Percentiles rank a stretch among this genome's conserved stretches.
Evolutionary conservation across 2,113 vertebrate species (phyloP).

Genomic region (Mixornis gularis): DNA sequence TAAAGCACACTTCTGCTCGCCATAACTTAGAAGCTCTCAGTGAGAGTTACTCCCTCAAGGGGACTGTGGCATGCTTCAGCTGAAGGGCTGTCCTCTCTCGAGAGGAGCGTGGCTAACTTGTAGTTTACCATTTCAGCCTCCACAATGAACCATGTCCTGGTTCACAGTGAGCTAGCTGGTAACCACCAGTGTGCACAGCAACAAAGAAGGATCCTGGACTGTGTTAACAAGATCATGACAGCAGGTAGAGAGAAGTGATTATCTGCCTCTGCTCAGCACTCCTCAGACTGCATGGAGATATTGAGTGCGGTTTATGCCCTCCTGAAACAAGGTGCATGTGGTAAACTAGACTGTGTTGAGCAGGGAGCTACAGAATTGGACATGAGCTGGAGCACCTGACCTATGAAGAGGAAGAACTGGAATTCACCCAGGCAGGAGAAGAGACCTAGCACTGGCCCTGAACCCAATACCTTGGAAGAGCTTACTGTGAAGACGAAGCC

Average conservation of each 20-base stretch:
- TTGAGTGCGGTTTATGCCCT: background rate
- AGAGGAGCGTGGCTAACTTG: no score
- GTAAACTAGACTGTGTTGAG: background rate
- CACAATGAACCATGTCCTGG: background rate
- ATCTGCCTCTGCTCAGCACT: background rate
- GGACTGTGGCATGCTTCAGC: no score
- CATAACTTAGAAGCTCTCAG: no score
- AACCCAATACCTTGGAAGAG: background rate
- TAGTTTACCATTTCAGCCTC: no score
- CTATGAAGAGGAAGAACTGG: background rate
- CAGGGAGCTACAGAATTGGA: background rate
- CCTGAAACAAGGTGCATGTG: background rate
- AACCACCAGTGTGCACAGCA: background rate
- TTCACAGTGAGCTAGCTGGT: background rate
- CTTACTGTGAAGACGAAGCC: background rate
- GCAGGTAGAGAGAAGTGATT: background rate
- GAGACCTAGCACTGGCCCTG: fast-evolving
- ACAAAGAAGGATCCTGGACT: background rate
- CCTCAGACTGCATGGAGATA: background rate
- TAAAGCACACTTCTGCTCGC: no score
- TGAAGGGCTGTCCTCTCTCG: no score
- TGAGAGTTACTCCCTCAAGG: no score
- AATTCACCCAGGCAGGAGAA: background rate
- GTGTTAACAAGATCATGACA: background rate
- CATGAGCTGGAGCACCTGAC: background rate